Conservation (phyloP, 1,140 invertebrate species). For the Aphelinus certus region DNA sequence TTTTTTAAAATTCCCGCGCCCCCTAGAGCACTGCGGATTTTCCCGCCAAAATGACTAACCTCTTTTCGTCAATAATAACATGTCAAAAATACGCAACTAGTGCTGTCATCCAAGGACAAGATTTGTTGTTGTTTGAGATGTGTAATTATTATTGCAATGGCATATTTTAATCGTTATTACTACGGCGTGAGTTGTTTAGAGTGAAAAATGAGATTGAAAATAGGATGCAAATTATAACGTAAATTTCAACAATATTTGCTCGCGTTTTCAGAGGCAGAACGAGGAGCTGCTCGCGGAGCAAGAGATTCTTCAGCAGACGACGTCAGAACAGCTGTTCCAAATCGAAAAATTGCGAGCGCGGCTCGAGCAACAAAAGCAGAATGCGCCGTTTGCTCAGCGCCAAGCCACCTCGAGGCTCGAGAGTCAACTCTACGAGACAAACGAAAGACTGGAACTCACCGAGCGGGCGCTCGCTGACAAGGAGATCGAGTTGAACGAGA, state of each 20-base stretch:
- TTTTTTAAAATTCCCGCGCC: too few relatives aligned
- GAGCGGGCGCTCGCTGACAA: conserved; percentile 57
- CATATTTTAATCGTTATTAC: too few relatives aligned
- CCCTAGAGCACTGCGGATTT: too few relatives aligned
- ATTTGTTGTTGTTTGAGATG: too few relatives aligned
- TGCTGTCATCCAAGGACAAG: too few relatives aligned
- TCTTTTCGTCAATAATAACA: too few relatives aligned
- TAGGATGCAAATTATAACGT: too few relatives aligned
- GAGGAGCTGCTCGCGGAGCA: conserved; percentile 81
- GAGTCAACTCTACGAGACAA: conserved; percentile 73
- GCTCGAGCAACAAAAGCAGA: conserved; percentile 79
- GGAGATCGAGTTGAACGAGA: conserved; percentile 58
- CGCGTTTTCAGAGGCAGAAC: conserved; percentile 35
- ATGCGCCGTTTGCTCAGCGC: conserved; percentile 75
- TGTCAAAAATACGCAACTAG: too few relatives aligned
- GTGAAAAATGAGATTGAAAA: too few relatives aligned
- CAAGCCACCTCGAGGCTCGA: conserved; percentile 73
- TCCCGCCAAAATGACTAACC: too few relatives aligned
- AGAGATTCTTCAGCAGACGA: conserved; percentile 80
- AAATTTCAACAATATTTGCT: neutral
- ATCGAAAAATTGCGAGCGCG: conserved; percentile 81
- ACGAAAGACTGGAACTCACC: conserved; percentile 53
- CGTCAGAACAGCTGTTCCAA: conserved; percentile 81
- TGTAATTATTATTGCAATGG: too few relatives aligned
- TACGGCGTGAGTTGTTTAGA: neutral